These are phyloP conservation scores for Chionomys nivalis DNA, from an alignment of 2,113 vertebrate genomes.

Conservation along the genomic window DNA sequence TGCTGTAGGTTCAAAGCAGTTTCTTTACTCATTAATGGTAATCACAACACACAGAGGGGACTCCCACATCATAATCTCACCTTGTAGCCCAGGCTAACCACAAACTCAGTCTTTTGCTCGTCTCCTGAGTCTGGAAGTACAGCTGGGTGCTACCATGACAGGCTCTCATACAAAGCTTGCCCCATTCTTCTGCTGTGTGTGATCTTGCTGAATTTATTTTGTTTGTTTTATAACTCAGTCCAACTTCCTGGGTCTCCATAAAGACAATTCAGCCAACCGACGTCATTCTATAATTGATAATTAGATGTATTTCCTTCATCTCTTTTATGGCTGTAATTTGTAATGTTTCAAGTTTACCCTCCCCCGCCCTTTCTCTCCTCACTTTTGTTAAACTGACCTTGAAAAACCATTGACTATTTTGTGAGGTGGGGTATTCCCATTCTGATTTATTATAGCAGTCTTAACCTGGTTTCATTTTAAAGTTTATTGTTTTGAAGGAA, in stretches of 20 bases:
- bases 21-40: too few species aligned
- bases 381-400: constrained; percentile 26
- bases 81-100: neutral
- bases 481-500: neutral
- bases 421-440: neutral
- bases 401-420: neutral
- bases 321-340: neutral
- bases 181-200: neutral
- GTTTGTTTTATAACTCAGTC: neutral
- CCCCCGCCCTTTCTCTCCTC: neutral
- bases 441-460: neutral
- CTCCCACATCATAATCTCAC: neutral
- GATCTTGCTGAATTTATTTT: neutral
- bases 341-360: neutral
- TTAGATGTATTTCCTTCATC: neutral
- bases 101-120: neutral
- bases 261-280: neutral
- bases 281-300: neutral
- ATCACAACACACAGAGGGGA: too few species aligned
- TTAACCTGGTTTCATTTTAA: neutral
- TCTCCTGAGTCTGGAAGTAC: neutral
- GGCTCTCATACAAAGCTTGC: neutral
- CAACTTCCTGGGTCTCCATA: neutral
- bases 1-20: too few species aligned
- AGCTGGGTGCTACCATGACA: neutral